phyloP scores from a whole-genome alignment of 1,140 invertebrate genomes.

The Sarcophaga peregrina region DNA sequence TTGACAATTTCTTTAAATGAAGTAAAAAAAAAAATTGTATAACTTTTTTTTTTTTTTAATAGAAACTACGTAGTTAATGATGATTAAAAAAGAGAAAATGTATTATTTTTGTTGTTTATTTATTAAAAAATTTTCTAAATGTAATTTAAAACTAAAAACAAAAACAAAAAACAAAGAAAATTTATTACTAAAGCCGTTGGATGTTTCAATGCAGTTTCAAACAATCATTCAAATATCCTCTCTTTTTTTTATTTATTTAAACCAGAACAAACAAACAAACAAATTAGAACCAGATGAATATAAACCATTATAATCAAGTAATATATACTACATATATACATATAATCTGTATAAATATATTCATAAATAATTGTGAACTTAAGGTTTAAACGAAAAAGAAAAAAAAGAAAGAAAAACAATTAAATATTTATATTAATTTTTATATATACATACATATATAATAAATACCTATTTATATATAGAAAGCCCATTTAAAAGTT shows the following conservation, averaged over 20 bases:
- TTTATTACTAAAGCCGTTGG: constrained; percentile 3
- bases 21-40: neutral
- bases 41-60: constrained; percentile 6
- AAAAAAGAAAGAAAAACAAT: neutral
- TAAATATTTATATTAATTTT: constrained; percentile 9
- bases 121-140: constrained; percentile 10
- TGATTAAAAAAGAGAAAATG: neutral
- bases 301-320: neutral
- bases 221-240: neutral
- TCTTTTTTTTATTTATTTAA: constrained; percentile 14
- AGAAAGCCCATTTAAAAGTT: constrained; percentile 26
- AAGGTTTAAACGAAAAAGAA: neutral
- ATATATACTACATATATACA: neutral
- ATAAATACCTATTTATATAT: constrained; percentile 31
- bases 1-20: constrained; percentile 1
- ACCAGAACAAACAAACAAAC: neutral
- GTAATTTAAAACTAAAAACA: constrained; percentile 21
- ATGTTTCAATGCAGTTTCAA: constrained; percentile 1
- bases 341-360: too few relatives aligned
- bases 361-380: neutral
- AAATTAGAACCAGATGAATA: neutral
- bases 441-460: constrained; percentile 15
- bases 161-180: constrained; percentile 8
- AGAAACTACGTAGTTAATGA: neutral
- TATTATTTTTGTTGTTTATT: constrained; percentile 22